Evolutionary conservation across 1,140 invertebrate genomes (phyloP).

Genomic region (Drosophila gunungcola): DNA sequence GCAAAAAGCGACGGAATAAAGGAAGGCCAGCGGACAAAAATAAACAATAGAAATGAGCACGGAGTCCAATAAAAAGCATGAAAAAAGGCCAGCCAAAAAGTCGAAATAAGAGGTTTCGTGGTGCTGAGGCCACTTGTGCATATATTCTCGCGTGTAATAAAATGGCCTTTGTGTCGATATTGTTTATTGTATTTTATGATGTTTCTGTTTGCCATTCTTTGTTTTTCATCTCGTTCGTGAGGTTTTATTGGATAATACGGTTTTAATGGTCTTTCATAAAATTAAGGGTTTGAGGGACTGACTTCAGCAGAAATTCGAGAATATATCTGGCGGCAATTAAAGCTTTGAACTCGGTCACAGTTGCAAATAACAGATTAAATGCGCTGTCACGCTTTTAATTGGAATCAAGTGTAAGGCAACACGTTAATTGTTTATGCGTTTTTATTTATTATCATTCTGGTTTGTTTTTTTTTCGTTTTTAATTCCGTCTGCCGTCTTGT

Average conservation of each 20-base stretch:
- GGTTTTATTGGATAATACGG: constrained; percentile 69
- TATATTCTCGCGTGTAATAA: constrained; percentile 71
- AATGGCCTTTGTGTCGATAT: constrained; percentile 74
- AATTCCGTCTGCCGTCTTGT: too few relatives aligned
- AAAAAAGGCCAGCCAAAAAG: constrained; percentile 12
- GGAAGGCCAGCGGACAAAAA: constrained; percentile 41
- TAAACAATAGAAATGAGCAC: constrained; percentile 64
- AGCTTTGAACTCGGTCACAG: constrained; percentile 7
- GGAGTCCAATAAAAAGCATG: constrained; percentile 32
- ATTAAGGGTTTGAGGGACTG: constrained; percentile 1
- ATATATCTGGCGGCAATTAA: constrained; percentile 58
- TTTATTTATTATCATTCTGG: neutral
- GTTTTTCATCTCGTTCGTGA: constrained; percentile 15
- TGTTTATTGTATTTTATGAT: constrained; percentile 73
- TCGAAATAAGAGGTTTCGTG: constrained; percentile 21
- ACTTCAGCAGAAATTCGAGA: neutral
- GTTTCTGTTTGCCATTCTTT: constrained; percentile 35
- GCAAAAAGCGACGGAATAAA: constrained; percentile 28
- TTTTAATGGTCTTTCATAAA: constrained; percentile 68
- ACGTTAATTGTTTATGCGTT: neutral
- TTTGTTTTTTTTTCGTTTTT: too few relatives aligned
- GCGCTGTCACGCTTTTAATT: constrained; percentile 13
- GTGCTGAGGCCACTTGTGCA: constrained; percentile 48
- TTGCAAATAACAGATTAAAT: constrained; percentile 7
- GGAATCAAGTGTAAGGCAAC: neutral